Evolutionary conservation across 1,140 invertebrate genomes (phyloP).

Genomic region (Eumaeus atala): DNA sequence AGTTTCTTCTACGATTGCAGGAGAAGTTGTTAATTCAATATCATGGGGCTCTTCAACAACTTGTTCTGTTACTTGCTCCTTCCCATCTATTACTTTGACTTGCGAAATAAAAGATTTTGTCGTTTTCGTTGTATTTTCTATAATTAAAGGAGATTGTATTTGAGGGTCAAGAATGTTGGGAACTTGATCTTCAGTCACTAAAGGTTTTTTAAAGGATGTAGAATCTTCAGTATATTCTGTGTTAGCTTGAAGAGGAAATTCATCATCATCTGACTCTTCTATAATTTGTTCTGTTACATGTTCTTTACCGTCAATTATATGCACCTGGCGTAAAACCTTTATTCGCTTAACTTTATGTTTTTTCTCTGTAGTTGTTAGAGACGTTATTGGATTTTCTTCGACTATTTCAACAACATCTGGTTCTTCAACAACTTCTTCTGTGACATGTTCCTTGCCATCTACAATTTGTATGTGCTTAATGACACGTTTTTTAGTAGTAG

Average conservation of each 20-base stretch:
- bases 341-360: slow-evolving; percentile 71
- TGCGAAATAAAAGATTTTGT: slow-evolving; percentile 77
- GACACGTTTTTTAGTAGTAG: slow-evolving; percentile 61
- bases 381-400: slow-evolving; percentile 7
- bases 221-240: no score
- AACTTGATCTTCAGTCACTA: no score
- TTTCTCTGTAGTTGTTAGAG: slow-evolving; percentile 3
- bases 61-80: slow-evolving; percentile 81
- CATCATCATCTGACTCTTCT: slow-evolving; percentile 79
- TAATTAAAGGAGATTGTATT: slow-evolving; percentile 1
- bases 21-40: neutral
- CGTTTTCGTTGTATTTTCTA: slow-evolving; percentile 62
- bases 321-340: slow-evolving; percentile 78
- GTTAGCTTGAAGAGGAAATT: neutral
- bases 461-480: slow-evolving; percentile 82
- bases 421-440: slow-evolving; percentile 81
- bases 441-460: slow-evolving; percentile 82
- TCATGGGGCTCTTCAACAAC: slow-evolving; percentile 4
- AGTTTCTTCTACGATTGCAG: neutral
- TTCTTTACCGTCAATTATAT: slow-evolving; percentile 85
- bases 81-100: slow-evolving; percentile 83
- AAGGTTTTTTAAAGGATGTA: no score
- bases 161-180: slow-evolving; percentile 10
- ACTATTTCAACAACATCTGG: slow-evolving; percentile 73
- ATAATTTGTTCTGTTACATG: slow-evolving; percentile 79